Evolutionary conservation across 2,113 vertebrate genomes (phyloP), one percentile per base, ranked within the genome.

Genomic region (Anhinga anhinga): DNA sequence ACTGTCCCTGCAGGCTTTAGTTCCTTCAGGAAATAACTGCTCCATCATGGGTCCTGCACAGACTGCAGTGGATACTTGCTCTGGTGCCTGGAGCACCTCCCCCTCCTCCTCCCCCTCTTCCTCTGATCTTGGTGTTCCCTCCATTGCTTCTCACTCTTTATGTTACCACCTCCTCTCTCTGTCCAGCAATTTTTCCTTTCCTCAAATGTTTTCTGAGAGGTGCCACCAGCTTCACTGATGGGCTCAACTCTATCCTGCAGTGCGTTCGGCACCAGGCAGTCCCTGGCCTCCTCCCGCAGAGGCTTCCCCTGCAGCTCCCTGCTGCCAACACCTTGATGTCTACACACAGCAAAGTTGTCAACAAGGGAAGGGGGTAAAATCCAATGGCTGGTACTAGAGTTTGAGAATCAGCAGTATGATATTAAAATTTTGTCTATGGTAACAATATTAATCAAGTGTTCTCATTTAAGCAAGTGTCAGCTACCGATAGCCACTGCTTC

Each of bases 1-100:
- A 38, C 14, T 55, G 13, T 76, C 13, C 1, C 2, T 2, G 3
- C 1, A 2, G 61, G 32, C 25, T 59, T 67, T 40, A 58, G 3
- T 9, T 82, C 22, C 53, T 49, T 62, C 66, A 50, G 13, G 9
- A 79, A 70, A 70, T 55, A 62, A 69, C n/a, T 32, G 12, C 15
- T 78, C 27, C 25, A 36, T 36, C 3, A 0, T 13, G 10, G 6
- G 13, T 82, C 50, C 38, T 65, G 53, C 32, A 45, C 15, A 77
- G 32, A 15, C 20, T 70, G 17, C 18, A 40, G 42, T 18, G 58
- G n/a, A n/a, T 11, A 47, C 6, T 14, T 90, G 11, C 50, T 55
- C 53, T 59, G 19, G 30, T 55, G 9, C 9, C 20, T 42, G 13
- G 16, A 63, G 8, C 20, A 78, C 20, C 34, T 79, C 13, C 12